Percentiles rank a stretch among this genome's conserved stretches.
phyloP scores from a whole-genome alignment of 2,113 vertebrate species.

The Bungarus multicinctus region DNA sequence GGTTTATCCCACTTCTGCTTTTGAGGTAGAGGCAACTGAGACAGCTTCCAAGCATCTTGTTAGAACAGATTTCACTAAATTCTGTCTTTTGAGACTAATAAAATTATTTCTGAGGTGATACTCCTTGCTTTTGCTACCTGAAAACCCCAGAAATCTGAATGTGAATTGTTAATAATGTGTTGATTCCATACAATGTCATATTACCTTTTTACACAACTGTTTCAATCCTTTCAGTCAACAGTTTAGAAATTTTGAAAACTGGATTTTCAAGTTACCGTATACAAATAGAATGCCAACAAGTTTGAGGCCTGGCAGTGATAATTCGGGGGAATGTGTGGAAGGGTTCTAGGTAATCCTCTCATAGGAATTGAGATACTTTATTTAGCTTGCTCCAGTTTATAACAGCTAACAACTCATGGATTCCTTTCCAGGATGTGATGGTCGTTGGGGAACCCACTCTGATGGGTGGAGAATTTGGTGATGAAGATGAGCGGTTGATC shows the following conservation, averaged over 20 bases:
- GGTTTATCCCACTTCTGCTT: neutral
- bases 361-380: slow-evolving; percentile 34
- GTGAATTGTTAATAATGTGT: slow-evolving; percentile 29
- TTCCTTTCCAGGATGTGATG: slow-evolving; percentile 96
- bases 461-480: slow-evolving; percentile 98
- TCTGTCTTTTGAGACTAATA: neutral
- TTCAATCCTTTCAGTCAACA: slow-evolving; percentile 40
- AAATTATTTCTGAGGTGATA: neutral
- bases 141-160: slow-evolving; percentile 40
- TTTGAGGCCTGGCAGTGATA: neutral
- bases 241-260: slow-evolving; percentile 44
- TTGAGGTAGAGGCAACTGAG: neutral
- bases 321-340: neutral
- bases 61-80: neutral
- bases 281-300: slow-evolving; percentile 18
- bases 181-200: slow-evolving; percentile 37
- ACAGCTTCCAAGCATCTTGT: neutral
- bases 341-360: neutral
- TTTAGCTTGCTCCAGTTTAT: slow-evolving; percentile 76
- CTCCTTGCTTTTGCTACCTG: neutral
- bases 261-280: neutral
- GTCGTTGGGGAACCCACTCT: slow-evolving; percentile 98
- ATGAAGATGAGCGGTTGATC: slow-evolving; percentile 99
- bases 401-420: slow-evolving; percentile 81
- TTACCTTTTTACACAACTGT: slow-evolving; percentile 45